Evolutionary conservation across 2,888 invertebrate species (phyloP).

Genomic region (Apodemia mormo): DNA sequence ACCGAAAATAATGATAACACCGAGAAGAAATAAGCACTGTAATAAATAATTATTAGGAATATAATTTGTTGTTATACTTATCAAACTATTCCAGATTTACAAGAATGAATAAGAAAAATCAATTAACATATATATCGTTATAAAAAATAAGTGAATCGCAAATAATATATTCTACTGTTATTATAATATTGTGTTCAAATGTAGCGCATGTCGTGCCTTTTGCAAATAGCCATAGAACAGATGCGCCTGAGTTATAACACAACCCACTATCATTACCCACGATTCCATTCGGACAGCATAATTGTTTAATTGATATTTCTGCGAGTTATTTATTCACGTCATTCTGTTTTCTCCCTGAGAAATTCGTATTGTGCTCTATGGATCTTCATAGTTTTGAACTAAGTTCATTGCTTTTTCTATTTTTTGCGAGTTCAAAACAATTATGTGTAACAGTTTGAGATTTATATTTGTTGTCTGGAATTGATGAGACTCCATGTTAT

Average conservation of each 20-base stretch:
- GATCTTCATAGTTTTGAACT: slow-evolving; percentile 30
- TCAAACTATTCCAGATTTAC: too few relatives aligned
- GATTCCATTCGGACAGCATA: slow-evolving; percentile 83
- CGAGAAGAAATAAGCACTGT: too few relatives aligned
- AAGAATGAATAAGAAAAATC: too few relatives aligned
- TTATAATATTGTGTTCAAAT: slow-evolving; percentile 6
- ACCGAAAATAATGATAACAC: too few relatives aligned
- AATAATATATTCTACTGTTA: slow-evolving; percentile 4
- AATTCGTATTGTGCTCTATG: slow-evolving; percentile 65
- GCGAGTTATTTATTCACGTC: slow-evolving; percentile 81
- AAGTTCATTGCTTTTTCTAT: slow-evolving; percentile 16
- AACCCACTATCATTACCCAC: slow-evolving; percentile 81
- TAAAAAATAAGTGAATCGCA: too few relatives aligned
- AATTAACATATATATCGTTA: too few relatives aligned
- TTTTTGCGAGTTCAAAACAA: background rate
- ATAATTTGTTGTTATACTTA: too few relatives aligned
- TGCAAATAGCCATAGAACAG: slow-evolving; percentile 80
- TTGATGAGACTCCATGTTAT: too few relatives aligned
- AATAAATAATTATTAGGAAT: too few relatives aligned
- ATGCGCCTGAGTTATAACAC: slow-evolving; percentile 81
- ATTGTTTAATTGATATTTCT: slow-evolving; percentile 84
- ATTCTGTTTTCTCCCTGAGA: slow-evolving; percentile 73
- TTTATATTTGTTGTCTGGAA: too few relatives aligned
- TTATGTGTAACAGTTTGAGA: background rate
- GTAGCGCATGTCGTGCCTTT: slow-evolving; percentile 69